These are phyloP conservation scores for Yponomeuta evonymella DNA, from an alignment of 2,888 invertebrate genomes.

Conservation along the genomic window DNA sequence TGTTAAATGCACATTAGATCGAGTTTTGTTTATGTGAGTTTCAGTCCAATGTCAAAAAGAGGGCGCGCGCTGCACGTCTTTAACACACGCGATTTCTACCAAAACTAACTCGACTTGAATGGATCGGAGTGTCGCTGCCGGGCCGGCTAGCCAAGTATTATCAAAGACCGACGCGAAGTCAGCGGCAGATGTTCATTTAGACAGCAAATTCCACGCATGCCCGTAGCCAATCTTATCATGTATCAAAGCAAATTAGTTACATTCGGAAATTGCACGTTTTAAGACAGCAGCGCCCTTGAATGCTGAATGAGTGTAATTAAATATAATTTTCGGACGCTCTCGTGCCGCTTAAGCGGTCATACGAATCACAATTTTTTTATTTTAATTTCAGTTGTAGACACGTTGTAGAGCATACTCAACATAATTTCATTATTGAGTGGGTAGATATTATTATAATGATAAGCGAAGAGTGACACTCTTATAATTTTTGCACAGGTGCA, in stretches of 20 bases:
- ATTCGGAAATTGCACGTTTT: slow-evolving; percentile 8
- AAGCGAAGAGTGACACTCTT: too few relatives aligned
- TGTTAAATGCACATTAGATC: slow-evolving; percentile 56
- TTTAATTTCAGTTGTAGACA: background rate
- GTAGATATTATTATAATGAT: too few relatives aligned
- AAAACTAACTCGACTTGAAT: slow-evolving; percentile 46
- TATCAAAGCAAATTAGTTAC: background rate
- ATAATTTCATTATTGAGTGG: too few relatives aligned
- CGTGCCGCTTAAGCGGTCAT: background rate
- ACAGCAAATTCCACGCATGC: slow-evolving; percentile 20
- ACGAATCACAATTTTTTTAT: background rate
- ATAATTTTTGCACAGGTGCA: too few relatives aligned
- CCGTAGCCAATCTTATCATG: slow-evolving; percentile 7
- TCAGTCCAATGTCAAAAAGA: slow-evolving; percentile 48
- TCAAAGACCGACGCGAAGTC: slow-evolving; percentile 7
- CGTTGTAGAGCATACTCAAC: background rate
- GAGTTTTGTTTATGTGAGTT: slow-evolving; percentile 49
- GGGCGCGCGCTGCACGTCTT: slow-evolving; percentile 49
- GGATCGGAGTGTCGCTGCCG: background rate
- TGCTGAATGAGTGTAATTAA: slow-evolving; percentile 1
- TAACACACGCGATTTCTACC: slow-evolving; percentile 47
- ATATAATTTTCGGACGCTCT: background rate
- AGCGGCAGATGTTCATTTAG: slow-evolving; percentile 22
- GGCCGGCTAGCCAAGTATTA: background rate
- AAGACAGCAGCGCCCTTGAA: slow-evolving; percentile 3